Evolutionary conservation across 2,888 invertebrate species (phyloP), one percentile per base, ranked within the genome.

Genomic region (Hesperia comma): DNA sequence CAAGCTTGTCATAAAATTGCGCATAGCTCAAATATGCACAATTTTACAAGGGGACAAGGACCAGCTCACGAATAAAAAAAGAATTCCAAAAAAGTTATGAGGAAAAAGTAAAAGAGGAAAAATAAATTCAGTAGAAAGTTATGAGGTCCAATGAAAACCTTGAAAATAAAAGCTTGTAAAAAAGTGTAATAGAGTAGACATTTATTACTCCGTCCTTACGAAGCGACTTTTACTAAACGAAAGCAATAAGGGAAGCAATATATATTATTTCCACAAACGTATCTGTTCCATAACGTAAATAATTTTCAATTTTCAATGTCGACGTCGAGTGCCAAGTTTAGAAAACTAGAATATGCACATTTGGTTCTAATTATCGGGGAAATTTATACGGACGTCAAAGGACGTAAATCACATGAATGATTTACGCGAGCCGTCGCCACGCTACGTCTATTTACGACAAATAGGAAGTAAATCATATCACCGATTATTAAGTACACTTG

Each of bases 381-480:
- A 57, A 64, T 64, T 57, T 49, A 58, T 58, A 56, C 40, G 53
- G 49, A 58, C 41, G 64, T 58, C 64, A 43, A 17, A 14, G 8
- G 53, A 41, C 32, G 53, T 64, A 58, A 58, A 58, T 58, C 58
- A 64, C 26, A 53, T 43, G 26, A 53, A 53, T 58, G 58, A 53
- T 58, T 32, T 57, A 49, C 32, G 41, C 37, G 37, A 37, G 17
- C 14, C 37, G 49, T 43, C 56, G 57, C 54, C 57, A 68, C 61
- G 67, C 51, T 32, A 40, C 40, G 68, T 70, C 69, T 72, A 71
- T 71, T 73, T 72, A 56, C 70, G 73, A 76, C 71, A 71, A 72
- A 74, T 74, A 77, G 75, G 76, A 79, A 79, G 75, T 73, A 68
- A 74, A 74, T 69, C 46, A 75, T 77, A 61, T 15, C 37, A n/a